Evolutionary conservation across 37 sponge, comb jelly and placozoan genomes (phyloP).

Genomic region (Amphimedon queenslandica): DNA sequence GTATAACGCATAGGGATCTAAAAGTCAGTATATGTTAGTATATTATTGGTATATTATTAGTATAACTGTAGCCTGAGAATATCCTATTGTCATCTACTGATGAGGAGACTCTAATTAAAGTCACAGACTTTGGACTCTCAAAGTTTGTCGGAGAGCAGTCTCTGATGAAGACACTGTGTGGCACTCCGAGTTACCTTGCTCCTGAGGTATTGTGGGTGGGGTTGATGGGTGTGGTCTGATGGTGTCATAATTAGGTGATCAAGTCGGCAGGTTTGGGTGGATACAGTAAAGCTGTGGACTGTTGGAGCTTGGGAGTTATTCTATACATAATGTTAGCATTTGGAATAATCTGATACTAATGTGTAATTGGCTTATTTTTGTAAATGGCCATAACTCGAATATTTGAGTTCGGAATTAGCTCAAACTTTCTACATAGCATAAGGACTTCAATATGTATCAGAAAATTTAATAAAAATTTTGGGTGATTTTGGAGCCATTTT

Average conservation of each 20-base stretch:
- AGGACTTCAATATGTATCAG: too few species aligned
- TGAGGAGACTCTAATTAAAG: slow-evolving; percentile 77
- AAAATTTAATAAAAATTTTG: too few species aligned
- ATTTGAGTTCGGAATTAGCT: too few species aligned
- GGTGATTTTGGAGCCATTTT: too few species aligned
- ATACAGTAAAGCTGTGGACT: slow-evolving; percentile 86
- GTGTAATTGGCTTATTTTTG: not conserved
- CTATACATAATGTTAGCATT: slow-evolving; percentile 74
- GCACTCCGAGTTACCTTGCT: slow-evolving; percentile 90
- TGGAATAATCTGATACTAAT: not conserved
- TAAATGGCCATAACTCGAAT: too few species aligned
- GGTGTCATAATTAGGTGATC: not conserved
- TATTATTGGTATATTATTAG: not conserved
- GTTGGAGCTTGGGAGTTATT: slow-evolving; percentile 93
- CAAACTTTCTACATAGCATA: too few species aligned
- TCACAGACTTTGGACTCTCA: slow-evolving; percentile 93
- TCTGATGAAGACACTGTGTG: slow-evolving; percentile 93
- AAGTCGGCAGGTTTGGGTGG: slow-evolving; percentile 56
- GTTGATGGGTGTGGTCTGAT: not conserved
- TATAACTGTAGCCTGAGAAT: slow-evolving; percentile 74
- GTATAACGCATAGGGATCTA: slow-evolving; percentile 90
- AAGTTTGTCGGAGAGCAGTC: slow-evolving; percentile 88
- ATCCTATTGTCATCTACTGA: slow-evolving; percentile 66
- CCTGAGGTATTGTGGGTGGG: slow-evolving; percentile 65
- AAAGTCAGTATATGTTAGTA: slow-evolving; percentile 45